Evolutionary conservation across 2,888 invertebrate species (phyloP).

Genomic region (Hermaeophaga mercurialis): DNA sequence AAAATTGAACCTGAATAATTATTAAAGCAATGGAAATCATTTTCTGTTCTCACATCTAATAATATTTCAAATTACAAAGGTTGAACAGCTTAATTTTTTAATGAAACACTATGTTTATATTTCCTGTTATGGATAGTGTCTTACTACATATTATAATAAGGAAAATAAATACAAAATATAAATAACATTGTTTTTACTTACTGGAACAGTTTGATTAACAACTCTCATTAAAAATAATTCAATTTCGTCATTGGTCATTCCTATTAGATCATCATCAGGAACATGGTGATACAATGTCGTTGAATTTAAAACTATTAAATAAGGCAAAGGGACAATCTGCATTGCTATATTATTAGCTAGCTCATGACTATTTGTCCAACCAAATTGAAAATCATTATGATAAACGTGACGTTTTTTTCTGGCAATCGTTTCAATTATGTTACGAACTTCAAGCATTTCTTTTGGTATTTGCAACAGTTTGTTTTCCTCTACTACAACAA

Average conservation of each 20-base stretch:
- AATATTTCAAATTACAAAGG: too few relatives aligned
- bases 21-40: too few relatives aligned
- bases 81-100: too few relatives aligned
- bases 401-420: conserved; percentile 74
- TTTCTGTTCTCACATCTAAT: too few relatives aligned
- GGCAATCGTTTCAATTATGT: conserved; percentile 79
- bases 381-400: conserved; percentile 85
- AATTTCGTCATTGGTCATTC: conserved; percentile 65
- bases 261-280: conserved; percentile 64
- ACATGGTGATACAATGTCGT: conserved; percentile 91
- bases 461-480: conserved; percentile 79
- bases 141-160: too few relatives aligned
- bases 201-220: conserved; percentile 77
- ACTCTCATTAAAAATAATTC: conserved; percentile 78
- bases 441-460: conserved; percentile 76
- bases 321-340: conserved; percentile 55
- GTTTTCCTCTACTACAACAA: conserved; percentile 88
- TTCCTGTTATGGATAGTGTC: too few relatives aligned
- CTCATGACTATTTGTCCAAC: conserved; percentile 91
- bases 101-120: too few relatives aligned
- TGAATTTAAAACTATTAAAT: conserved; percentile 83
- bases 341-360: conserved; percentile 93
- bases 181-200: conserved; percentile 58
- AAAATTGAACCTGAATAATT: too few relatives aligned
- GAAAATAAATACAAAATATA: too few relatives aligned